Base-by-base conservation (phyloP, 2,797 vertebrate genomes). In the Lagorchestes hirsutus region DNA sequence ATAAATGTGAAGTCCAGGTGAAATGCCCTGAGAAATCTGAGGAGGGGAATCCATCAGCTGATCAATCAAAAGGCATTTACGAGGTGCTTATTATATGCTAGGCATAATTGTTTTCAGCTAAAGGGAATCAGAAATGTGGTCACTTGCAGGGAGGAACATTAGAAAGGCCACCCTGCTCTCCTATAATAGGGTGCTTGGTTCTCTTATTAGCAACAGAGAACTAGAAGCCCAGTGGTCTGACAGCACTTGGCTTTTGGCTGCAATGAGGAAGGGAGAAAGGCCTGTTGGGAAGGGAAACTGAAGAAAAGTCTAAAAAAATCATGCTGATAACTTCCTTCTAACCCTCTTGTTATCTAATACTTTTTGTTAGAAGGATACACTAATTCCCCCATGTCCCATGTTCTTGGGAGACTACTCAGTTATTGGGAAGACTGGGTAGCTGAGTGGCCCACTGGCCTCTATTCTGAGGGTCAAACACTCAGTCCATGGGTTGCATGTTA, bases 281-380 rank as follows among this genome's bases (percentile, higher is more conserved):
- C 13, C 8, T 97, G 59, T 95, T 93, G 16, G 95, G 96, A 97
- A 97, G 97, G 94, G 94, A 97, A 97, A 97, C 95, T 52, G 62
- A 92, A 55, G 34, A 6, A 5, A 74, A 91, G 93, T 92, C 29
- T 11, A 11, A n/a, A 55, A 14, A 31, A 92, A 28, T 87, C 91
- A 55, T 29, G 28, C 24, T 29, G 31, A 55, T 24, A 50, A 67
- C 16, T 91, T 29, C 40, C 13, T 46, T 91, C 59, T 31, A 31
- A 74, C n/a, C 16, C 2, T 46, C 8, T 54, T 22, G 18, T 22
- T 0, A 10, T 18, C 92, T 90, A 57, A 90, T 40, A n/a, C n/a
- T 40, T 74, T 40, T 74, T 74, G 67, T 22, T 74, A 74, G n/a
- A 40, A 74, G 5, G n/a, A 74, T 40, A 74, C 4, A 5, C 67